phyloP scores from a whole-genome alignment of 2,113 vertebrate species.

The Cyprinodon variegatus region DNA sequence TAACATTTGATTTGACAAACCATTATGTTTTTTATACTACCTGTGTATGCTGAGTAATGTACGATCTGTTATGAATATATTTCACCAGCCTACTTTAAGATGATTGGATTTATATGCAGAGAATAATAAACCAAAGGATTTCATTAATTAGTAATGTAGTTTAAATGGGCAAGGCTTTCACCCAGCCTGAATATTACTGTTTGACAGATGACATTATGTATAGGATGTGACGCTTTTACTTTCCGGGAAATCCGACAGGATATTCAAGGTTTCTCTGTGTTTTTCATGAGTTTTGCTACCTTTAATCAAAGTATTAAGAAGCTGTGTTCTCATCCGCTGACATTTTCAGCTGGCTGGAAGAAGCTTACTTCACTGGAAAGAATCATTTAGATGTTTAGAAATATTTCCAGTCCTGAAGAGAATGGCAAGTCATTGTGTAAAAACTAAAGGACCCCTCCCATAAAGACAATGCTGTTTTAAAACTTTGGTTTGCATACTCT shows the following conservation, averaged over 20 bases:
- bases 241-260: not conserved
- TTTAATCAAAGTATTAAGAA: not conserved
- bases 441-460: no score
- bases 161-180: not conserved
- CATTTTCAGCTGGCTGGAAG: not conserved
- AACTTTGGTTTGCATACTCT: no score
- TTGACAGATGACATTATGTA: not conserved
- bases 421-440: no score
- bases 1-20: not conserved
- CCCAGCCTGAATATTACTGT: not conserved
- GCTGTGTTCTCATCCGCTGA: not conserved
- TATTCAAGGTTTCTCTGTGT: not conserved
- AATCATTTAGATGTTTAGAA: no score
- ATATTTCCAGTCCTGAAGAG: no score
- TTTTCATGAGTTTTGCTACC: not conserved
- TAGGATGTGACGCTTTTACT: not conserved
- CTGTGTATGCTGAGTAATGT: not conserved
- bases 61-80: not conserved
- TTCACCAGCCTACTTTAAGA: no score
- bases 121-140: not conserved
- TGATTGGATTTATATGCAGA: no score
- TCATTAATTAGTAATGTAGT: not conserved
- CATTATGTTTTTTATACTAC: not conserved
- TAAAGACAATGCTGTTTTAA: no score
- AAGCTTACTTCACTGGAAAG: no score